Conservation (phyloP, 2,888 invertebrate species). For the Phalera bucephala region DNA sequence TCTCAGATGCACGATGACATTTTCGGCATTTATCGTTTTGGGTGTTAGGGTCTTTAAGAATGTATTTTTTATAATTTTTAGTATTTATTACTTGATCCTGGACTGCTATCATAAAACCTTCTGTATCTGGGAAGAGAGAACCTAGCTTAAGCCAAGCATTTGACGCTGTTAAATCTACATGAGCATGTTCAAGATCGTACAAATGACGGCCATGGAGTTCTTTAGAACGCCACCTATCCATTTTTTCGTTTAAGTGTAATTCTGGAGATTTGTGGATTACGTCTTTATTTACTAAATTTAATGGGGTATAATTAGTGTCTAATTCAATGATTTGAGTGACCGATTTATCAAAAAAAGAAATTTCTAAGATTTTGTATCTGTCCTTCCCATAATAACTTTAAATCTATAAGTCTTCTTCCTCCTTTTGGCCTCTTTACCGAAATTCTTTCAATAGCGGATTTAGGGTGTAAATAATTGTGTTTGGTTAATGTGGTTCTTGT, state of each 20-base stretch:
- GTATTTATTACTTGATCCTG: constrained; percentile 41
- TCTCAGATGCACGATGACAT: too few relatives aligned
- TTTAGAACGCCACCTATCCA: neutral
- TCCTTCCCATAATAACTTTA: constrained; percentile 6
- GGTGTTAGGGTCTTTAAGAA: too few relatives aligned
- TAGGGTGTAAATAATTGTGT: constrained; percentile 9
- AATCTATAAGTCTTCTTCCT: constrained; percentile 6
- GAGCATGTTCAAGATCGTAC: constrained; percentile 13
- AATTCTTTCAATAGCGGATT: constrained; percentile 9
- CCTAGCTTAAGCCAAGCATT: constrained; percentile 12
- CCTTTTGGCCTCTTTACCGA: constrained; percentile 7
- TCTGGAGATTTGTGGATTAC: too few relatives aligned
- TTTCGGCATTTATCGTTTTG: too few relatives aligned
- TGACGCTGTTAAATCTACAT: constrained; percentile 13
- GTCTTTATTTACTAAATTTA: too few relatives aligned
- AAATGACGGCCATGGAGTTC: constrained; percentile 9
- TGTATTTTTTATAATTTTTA: too few relatives aligned
- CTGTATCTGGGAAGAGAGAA: constrained; percentile 19
- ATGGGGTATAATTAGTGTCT: too few relatives aligned
- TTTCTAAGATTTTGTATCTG: constrained; percentile 3
- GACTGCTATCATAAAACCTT: constrained; percentile 32
- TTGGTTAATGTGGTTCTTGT: constrained; percentile 1
- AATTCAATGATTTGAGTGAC: neutral
- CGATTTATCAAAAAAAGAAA: constrained; percentile 2
- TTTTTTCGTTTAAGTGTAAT: too few relatives aligned